Conservation (phyloP, 2,888 invertebrate species). For the Orthosia incerta region DNA sequence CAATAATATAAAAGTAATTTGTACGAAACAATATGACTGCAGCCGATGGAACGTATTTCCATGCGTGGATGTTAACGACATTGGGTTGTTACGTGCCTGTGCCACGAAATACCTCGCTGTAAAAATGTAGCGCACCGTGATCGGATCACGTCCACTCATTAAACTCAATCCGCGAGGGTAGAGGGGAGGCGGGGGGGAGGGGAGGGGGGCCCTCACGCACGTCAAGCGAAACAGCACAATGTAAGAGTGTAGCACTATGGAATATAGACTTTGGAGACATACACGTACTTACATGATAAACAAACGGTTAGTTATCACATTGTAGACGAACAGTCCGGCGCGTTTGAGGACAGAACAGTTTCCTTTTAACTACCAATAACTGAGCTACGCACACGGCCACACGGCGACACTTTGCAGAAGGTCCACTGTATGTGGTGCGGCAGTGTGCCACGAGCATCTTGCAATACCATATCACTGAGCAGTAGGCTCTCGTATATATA, state of each 20-base stretch:
- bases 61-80: conserved; percentile 60
- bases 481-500: not conserved
- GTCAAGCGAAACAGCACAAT: not conserved
- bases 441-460: not conserved
- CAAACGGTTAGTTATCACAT: not conserved
- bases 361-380: not conserved
- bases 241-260: not conserved
- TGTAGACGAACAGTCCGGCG: no score
- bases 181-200: not conserved
- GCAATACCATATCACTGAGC: not conserved
- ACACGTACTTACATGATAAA: not conserved
- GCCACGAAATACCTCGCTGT: conserved; percentile 49
- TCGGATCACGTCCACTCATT: conserved; percentile 68
- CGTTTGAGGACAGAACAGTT: not conserved
- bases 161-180: conserved; percentile 34
- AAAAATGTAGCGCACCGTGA: conserved; percentile 53
- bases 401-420: not conserved
- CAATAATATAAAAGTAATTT: conserved; percentile 62
- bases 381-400: not conserved
- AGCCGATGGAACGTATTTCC: conserved; percentile 50
- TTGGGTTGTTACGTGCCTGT: conserved; percentile 59
- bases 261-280: not conserved
- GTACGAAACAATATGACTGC: conserved; percentile 47
- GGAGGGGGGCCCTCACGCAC: conserved; percentile 10
- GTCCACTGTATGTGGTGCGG: not conserved